phyloP scores from a whole-genome alignment of 2,797 vertebrate genomes.

The Dendrocincla fuliginosa region DNA sequence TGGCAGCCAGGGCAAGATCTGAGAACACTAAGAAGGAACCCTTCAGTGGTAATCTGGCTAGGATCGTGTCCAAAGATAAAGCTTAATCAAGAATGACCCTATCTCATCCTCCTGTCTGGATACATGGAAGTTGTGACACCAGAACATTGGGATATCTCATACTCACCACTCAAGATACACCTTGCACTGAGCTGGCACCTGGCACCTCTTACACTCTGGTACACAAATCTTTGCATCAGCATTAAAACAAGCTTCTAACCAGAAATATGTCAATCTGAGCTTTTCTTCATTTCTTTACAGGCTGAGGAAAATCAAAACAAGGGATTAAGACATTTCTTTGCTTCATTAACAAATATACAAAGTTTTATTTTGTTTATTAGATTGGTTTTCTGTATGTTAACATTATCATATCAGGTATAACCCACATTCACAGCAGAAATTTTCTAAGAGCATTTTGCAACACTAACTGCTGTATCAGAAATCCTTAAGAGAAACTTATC shows the following conservation, averaged over 20 bases:
- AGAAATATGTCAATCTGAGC: neutral
- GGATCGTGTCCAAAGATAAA: neutral
- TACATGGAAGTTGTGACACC: neutral
- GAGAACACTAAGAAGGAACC: neutral
- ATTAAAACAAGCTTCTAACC: neutral
- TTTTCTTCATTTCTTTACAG: neutral
- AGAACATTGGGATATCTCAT: neutral
- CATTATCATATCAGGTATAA: slow-evolving; percentile 23
- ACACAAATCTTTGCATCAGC: neutral
- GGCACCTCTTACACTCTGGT: neutral
- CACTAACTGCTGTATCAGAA: slow-evolving; percentile 21
- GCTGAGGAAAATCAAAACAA: slow-evolving; percentile 35
- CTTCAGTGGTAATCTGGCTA: neutral
- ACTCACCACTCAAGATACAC: neutral
- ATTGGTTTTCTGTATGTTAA: slow-evolving; percentile 36
- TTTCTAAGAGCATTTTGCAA: slow-evolving; percentile 4
- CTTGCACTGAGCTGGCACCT: neutral
- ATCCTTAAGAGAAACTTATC: slow-evolving; percentile 1
- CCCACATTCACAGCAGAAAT: slow-evolving; percentile 49
- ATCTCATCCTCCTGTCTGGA: neutral
- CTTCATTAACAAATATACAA: slow-evolving; percentile 63
- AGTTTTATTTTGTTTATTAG: slow-evolving; percentile 61
- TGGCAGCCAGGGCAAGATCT: neutral
- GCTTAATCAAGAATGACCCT: neutral
- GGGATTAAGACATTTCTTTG: slow-evolving; percentile 37